Conservation (phyloP, 2,113 vertebrate species). For the Colinus virginianus region DNA sequence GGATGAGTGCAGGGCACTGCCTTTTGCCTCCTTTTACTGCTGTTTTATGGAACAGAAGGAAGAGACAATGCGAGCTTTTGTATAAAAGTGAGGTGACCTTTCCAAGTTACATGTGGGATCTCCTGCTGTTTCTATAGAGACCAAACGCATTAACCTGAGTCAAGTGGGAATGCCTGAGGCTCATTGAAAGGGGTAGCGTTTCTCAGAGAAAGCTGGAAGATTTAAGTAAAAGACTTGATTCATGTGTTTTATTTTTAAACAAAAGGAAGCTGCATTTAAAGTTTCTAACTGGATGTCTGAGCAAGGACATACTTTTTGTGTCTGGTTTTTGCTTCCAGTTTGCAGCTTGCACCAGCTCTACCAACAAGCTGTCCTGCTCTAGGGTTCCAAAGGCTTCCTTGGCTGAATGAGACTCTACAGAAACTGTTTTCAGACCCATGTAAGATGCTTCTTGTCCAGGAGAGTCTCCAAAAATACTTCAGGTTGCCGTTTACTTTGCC, state of each 20-base stretch:
- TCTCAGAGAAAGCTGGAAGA: constrained; percentile 69
- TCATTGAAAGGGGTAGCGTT: constrained; percentile 60
- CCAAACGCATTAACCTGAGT: constrained; percentile 76
- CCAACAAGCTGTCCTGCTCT: background rate
- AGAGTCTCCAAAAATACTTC: background rate
- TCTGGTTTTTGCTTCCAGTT: constrained; percentile 2
- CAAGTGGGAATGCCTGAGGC: constrained; percentile 65
- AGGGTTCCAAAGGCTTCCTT: background rate
- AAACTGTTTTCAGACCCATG: background rate
- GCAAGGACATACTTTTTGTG: constrained; percentile 9
- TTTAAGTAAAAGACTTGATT: constrained; percentile 65
- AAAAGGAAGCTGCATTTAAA: constrained; percentile 30
- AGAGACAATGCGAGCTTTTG: constrained; percentile 67
- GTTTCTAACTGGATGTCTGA: background rate
- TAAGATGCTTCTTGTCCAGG: background rate
- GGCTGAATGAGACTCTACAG: background rate
- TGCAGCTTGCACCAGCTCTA: background rate
- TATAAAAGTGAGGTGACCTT: constrained; percentile 78
- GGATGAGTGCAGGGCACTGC: constrained; percentile 19
- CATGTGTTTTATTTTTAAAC: constrained; percentile 33
- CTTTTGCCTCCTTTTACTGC: constrained; percentile 45
- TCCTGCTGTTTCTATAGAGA: constrained; percentile 79
- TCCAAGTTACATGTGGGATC: constrained; percentile 74
- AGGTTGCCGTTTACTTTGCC: background rate
- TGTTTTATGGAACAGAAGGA: constrained; percentile 41